phyloP scores from a whole-genome alignment of 2,888 invertebrate genomes.

The Polyommatus icarus region DNA sequence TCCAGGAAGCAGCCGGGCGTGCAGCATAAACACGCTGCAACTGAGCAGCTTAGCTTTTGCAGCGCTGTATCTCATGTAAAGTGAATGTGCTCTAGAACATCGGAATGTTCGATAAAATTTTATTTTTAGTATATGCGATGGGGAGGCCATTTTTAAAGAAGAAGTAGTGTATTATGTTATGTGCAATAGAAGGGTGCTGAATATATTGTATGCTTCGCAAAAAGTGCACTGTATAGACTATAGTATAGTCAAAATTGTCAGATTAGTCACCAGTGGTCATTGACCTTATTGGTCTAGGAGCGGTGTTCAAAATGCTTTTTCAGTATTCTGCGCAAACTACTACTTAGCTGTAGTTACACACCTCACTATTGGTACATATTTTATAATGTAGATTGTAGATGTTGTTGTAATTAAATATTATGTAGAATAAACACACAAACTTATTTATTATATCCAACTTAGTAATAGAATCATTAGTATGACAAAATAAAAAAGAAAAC shows the following conservation, averaged over 20 bases:
- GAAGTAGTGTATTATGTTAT: neutral
- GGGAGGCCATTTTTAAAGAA: too few species aligned
- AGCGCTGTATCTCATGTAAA: constrained; percentile 10
- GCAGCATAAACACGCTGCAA: constrained; percentile 33
- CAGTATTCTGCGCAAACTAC: too few species aligned
- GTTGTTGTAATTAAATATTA: too few species aligned
- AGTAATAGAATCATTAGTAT: neutral
- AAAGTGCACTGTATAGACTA: neutral
- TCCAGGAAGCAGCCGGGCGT: constrained; percentile 51
- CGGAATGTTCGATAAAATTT: neutral
- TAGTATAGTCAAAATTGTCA: neutral
- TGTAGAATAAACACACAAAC: too few species aligned
- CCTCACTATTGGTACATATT: too few species aligned
- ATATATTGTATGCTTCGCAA: neutral
- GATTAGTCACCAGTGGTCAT: neutral
- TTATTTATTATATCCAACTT: too few species aligned
- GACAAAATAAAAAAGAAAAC: neutral
- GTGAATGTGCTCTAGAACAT: neutral
- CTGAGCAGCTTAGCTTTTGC: constrained; percentile 32
- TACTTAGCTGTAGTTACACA: too few species aligned
- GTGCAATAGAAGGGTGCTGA: neutral
- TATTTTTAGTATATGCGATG: neutral
- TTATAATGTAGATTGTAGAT: too few species aligned
- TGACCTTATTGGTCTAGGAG: neutral
- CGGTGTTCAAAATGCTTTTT: too few species aligned